Base-by-base conservation (phyloP, 1,140 invertebrate species). In the Aethina tumida region DNA sequence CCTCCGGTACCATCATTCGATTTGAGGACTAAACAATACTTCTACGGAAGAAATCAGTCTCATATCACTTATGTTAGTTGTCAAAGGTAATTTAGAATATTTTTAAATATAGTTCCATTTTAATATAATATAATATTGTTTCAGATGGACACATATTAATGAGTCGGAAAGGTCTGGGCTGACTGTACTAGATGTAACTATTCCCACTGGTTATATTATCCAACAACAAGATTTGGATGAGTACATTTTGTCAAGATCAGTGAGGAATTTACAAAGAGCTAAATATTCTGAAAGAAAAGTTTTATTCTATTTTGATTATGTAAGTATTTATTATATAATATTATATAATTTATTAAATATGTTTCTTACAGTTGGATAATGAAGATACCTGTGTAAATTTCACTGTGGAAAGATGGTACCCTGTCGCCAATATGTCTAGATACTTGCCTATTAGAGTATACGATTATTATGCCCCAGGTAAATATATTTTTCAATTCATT, bases 391-490 rank as follows among this genome's bases (percentile, higher is more conserved):
- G 94, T 59, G 79, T 97, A 0, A 82, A 88, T 56, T 92, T 96
- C 52, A 90, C 87, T 0, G 76, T 94, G 14, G 87, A 94, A 65
- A 70, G 94, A 44, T 97, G 91, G 91, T 87, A 77, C 65, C 94
- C 93, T 6, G 90, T 96, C 2, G 94, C 93, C 9, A 97, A 97
- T 64, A 89, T 95, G 81, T 93, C 93, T 0, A 74, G 88, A 18
- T 92, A 90, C 59, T 71, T 96, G 44, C 79, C 87, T 3, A 78
- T 94, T 28, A 74, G 88, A 47, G 78, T 97, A 5, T 97, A 95
- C 61, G 93, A 97, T 66, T 97, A 94, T 56, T 97, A 97, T 69
- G 81, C 93, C 38, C 93, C 93, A 59, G 89, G 89, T 93, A 65
- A 67, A 41, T n/a, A n/a, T 30, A 27, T 28, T 3, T 28, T 26